Evolutionary conservation across 2,888 invertebrate species (phyloP), one percentile per base, ranked within the genome.

Genomic region (Fragum whitleyi): DNA sequence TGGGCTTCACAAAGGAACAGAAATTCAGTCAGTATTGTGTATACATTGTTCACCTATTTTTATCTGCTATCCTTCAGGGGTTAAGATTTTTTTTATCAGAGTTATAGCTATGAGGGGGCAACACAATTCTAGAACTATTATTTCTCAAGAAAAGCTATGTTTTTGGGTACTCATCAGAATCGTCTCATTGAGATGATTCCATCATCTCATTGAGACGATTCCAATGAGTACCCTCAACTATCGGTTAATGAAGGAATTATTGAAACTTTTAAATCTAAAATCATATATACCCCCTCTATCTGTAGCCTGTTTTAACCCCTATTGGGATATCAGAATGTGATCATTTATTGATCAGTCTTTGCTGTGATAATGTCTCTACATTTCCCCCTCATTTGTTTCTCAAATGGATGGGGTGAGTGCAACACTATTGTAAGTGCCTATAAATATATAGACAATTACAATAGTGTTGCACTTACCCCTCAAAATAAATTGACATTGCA

Each of bases 291-390:
- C n/a, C n/a, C n/a, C n/a, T n/a, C n/a, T n/a, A n/a, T n/a, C n/a
- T n/a, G n/a, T n/a, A n/a, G n/a, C n/a, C n/a, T n/a, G n/a, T n/a
- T n/a, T 57, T 21, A 57, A 21, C 14, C 57, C 57, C 16, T 57
- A 23, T 23, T 23, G 57, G 57, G 23, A 26, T 57, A 57, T 57
- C 61, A 61, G 32, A 2, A 1, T 65, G 42, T 65, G 65, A 65
- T 65, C 65, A 65, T 26, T n/a, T 65, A 65, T 65, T 65, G 65
- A 65, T 65, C 55, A 70, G 42, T 55, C 29, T 55, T 47, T 65
- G 65, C 70, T 70, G 70, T 70, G 70, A 70, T 70, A 70, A 32
- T 9, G 14, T 70, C 53, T 67, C 69, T 29, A 19, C n/a, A 47
- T 47, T 47, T 47, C 47, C 47, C 47, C 47, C 47, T 47, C n/a